Conservation (phyloP, 2,888 invertebrate genomes). For the Agonopterix subpropinquella region DNA sequence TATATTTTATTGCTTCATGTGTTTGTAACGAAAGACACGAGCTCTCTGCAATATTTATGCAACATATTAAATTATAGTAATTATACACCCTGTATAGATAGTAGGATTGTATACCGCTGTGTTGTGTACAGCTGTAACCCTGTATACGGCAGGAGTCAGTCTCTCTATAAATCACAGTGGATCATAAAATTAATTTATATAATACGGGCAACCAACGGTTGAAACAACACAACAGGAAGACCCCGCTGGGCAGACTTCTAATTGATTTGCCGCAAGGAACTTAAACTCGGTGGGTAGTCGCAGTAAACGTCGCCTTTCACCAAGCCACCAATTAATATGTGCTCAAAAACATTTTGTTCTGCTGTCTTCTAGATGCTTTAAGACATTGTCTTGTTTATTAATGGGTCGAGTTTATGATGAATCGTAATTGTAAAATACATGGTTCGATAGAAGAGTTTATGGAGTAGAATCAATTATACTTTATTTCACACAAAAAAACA, state of each 20-base stretch:
- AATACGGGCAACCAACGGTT: conserved; percentile 6
- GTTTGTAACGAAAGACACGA: no score
- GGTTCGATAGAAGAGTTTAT: no score
- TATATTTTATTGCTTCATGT: no score
- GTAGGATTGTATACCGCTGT: no score
- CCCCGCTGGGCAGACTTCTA: conserved; percentile 36
- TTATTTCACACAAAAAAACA: no score
- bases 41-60: no score
- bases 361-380: conserved; percentile 11
- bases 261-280: conserved; percentile 33
- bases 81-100: no score
- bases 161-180: conserved; percentile 5
- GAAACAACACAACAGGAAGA: conserved; percentile 24
- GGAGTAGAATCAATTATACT: no score
- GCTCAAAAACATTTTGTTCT: conserved; percentile 25
- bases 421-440: background rate
- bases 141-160: background rate
- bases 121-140: no score
- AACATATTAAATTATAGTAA: no score
- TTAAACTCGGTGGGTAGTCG: conserved; percentile 7
- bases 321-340: conserved; percentile 44
- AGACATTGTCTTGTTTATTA: conserved; percentile 6
- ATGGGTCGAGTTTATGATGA: background rate
- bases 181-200: conserved; percentile 15
- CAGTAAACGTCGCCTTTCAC: conserved; percentile 43